phyloP scores from a whole-genome alignment of 2,888 invertebrate species.

The Synanthedon formicaeformis region DNA sequence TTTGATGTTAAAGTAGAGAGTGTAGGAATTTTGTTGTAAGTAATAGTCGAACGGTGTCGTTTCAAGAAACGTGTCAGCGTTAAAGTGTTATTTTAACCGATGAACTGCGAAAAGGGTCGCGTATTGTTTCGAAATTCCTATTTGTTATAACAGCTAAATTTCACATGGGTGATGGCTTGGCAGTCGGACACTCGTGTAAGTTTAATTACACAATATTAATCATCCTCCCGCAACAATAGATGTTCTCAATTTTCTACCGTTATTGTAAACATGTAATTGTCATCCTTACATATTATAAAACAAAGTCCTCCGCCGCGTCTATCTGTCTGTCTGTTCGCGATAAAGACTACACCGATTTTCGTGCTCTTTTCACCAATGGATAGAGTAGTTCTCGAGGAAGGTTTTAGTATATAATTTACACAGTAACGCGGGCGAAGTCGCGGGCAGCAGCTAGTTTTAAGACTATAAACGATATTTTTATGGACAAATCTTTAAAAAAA shows the following conservation, averaged over 20 bases:
- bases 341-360: too few relatives aligned
- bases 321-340: too few relatives aligned
- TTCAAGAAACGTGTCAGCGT: slow-evolving; percentile 60
- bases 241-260: slow-evolving; percentile 1
- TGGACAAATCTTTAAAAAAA: too few relatives aligned
- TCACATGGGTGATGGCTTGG: slow-evolving; percentile 71
- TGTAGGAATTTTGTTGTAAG: slow-evolving; percentile 23
- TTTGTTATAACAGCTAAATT: slow-evolving; percentile 53
- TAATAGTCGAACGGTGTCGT: slow-evolving; percentile 33
- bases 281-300: too few relatives aligned
- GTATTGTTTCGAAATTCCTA: slow-evolving; percentile 48
- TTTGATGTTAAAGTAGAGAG: slow-evolving; percentile 32
- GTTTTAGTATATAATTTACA: too few relatives aligned
- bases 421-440: too few relatives aligned
- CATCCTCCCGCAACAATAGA: neutral
- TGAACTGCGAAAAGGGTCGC: slow-evolving; percentile 54
- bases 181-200: slow-evolving; percentile 68
- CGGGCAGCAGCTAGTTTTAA: too few relatives aligned
- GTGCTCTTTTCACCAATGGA: too few relatives aligned
- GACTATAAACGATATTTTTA: slow-evolving; percentile 4
- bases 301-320: too few relatives aligned
- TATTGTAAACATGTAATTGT: slow-evolving; percentile 44
- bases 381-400: too few relatives aligned
- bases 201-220: slow-evolving; percentile 8
- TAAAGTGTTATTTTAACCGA: slow-evolving; percentile 52